Evolutionary conservation across 2,797 vertebrate species (phyloP), one percentile per base, ranked within the genome.

Genomic region (Chaetodon trifasciatus): DNA sequence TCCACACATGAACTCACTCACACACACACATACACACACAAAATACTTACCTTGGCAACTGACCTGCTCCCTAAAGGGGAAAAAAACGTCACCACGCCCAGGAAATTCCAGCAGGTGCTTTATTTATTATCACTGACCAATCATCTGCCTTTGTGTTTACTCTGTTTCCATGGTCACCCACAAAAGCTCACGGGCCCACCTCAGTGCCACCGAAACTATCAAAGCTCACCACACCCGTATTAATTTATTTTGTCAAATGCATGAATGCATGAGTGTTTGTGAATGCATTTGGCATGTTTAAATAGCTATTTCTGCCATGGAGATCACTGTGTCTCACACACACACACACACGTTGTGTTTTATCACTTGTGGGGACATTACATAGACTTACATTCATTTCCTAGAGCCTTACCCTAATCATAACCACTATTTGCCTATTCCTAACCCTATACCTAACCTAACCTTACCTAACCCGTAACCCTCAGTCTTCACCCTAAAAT

Each of bases 41-140:
- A 83, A 69, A 28, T 10, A 55, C 40, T 35, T 62, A 19, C 24
- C 66, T 50, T 81, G 53, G 68, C 0, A 81, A 46, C 15, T 56
- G 32, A 66, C 55, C 65, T 49, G 17, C 63, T 63, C 70, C 11
- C 55, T 55, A 49, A 72, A 58, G 61, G 32, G 7, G 21, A 50
- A 60, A 50, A 58, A 76, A 79, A 75, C 6, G 19, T 24, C 6
- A 78, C 81, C 92, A 70, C 87, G 74, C 88, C 91, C 79, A 79
- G 69, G 60, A 85, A 81, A 90, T 90, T 88, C 88, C 89, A 81
- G 42, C 74, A 37, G 55, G 49, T 58, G 44, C 52, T 91, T 86
- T 91, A 85, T 91, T 84, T 88, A 87, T 83, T 88, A 88, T 86
- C 47, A 78, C 84, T 92, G 91, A 92, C 92, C 92, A 88, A 50